Base-by-base conservation (phyloP, 1,140 invertebrate species). In the Neuroterus valhalla region DNA sequence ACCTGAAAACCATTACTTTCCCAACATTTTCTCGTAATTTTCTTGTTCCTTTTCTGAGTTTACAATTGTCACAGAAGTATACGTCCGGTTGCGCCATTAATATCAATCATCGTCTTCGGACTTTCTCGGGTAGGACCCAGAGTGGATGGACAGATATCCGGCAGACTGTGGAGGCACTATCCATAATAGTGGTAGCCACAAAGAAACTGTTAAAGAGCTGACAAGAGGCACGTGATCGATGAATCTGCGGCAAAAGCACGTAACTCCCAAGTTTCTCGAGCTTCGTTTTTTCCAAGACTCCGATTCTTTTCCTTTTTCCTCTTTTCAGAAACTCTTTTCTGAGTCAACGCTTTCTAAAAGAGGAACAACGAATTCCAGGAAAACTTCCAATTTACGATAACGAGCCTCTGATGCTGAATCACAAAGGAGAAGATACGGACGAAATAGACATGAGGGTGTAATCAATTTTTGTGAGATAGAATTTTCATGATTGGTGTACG, bases 161-260 rank as follows among this genome's bases (percentile, higher is more conserved):
- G 19, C 2, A 52, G 6, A 38, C 31, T 38, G 3, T 11, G 23
- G 50, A 52, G 50, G 50, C 50, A 62, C 55, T 38, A 62, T 62
- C 55, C 55, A 62, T 62, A 62, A 62, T 62, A 62, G 23, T 26
- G 23, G 55, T 38, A 15, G 23, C 55, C 26, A 62, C 55, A 62
- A 62, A 62, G 55, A 62, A 62, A 62, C 55, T 62, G 55, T 62
- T 62, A 62, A 62, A 62, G 55, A 62, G 55, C 55, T 62, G 21
- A 62, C 55, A 62, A 62, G 23, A 62, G 55, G 26, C 26, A 3
- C 5, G 21, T 62, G 55, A 62, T 62, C 55, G 55, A 62, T 62
- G 55, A 62, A 62, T 62, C 55, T 62, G 55, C 55, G 14, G 55
- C 23, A 62, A n/a, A 62, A 62, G 55, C 55, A 62, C 55, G 55